Conservation (phyloP, 2,797 vertebrate species). For the Valencia hispanica region DNA sequence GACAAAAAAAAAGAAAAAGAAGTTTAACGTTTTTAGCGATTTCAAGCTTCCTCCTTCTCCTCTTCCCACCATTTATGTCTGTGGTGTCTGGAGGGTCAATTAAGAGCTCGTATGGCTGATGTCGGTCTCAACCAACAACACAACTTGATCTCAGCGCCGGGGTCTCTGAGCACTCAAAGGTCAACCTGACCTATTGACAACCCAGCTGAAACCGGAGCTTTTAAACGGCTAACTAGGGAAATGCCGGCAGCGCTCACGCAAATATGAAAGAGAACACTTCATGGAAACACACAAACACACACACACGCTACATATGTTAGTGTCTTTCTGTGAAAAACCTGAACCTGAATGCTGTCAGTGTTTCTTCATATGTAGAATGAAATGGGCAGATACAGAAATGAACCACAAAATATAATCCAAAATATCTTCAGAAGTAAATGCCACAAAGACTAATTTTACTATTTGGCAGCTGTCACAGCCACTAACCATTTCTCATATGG, state of each 20-base stretch:
- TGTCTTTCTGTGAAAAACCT: background rate
- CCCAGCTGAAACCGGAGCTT: conserved; percentile 66
- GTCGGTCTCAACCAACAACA: conserved; percentile 62
- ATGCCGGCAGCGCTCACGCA: conserved; percentile 50
- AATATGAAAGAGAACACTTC: conserved; percentile 42
- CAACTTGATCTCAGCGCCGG: conserved; percentile 59
- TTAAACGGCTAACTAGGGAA: conserved; percentile 52
- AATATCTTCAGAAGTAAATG: background rate
- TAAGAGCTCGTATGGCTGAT: conserved; percentile 53
- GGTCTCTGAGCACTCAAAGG: conserved; percentile 54
- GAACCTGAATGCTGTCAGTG: background rate
- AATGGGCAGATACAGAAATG: background rate
- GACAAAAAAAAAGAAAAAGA: background rate
- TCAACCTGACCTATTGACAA: conserved; percentile 66
- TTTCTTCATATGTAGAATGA: background rate
- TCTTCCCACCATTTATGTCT: conserved; percentile 27
- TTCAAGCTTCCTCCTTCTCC: conserved; percentile 9
- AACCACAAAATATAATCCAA: background rate
- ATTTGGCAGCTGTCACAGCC: background rate
- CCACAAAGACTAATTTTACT: background rate
- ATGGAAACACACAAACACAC: conserved; percentile 17
- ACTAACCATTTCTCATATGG: background rate
- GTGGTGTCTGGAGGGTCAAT: conserved; percentile 65
- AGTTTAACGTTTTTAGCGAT: background rate
- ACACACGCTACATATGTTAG: conserved; percentile 16